phyloP scores from a whole-genome alignment of 2,888 invertebrate genomes.

The Patella ulyssiponensis region DNA sequence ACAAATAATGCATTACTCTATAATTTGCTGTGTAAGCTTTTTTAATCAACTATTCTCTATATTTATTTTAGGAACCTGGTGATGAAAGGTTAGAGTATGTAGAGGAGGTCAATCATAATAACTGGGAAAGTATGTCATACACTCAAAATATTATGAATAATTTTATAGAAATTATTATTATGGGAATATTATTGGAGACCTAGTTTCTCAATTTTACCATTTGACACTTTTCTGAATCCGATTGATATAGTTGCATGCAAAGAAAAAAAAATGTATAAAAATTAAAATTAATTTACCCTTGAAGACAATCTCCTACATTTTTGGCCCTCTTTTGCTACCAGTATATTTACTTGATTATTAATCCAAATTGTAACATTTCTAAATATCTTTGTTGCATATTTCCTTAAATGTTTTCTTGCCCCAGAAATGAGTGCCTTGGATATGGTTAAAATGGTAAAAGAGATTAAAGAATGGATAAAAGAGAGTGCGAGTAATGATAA shows the following conservation, averaged over 20 bases:
- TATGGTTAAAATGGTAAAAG: constrained; percentile 56
- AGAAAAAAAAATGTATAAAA: no score
- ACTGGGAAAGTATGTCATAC: constrained; percentile 54
- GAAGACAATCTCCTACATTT: no score
- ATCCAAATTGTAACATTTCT: neutral
- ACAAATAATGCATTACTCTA: neutral
- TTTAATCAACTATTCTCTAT: neutral
- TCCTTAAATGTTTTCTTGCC: constrained; percentile 5
- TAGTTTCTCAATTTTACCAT: no score
- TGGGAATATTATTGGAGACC: no score
- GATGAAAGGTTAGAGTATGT: constrained; percentile 45
- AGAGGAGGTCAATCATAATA: constrained; percentile 50
- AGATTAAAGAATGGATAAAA: constrained; percentile 43
- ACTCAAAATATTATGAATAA: no score
- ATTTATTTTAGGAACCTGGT: constrained; percentile 39
- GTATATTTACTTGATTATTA: neutral
- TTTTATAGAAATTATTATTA: no score
- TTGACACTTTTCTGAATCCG: no score
- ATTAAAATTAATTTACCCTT: no score
- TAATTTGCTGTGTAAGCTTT: neutral
- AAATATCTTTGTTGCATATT: neutral
- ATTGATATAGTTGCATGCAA: no score
- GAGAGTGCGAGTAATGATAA: constrained; percentile 16
- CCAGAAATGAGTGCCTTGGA: constrained; percentile 54
- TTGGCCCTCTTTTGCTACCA: no score